Evolutionary conservation across 2,113 vertebrate species (phyloP).

Genomic region (Dendrocopos noguchii): DNA sequence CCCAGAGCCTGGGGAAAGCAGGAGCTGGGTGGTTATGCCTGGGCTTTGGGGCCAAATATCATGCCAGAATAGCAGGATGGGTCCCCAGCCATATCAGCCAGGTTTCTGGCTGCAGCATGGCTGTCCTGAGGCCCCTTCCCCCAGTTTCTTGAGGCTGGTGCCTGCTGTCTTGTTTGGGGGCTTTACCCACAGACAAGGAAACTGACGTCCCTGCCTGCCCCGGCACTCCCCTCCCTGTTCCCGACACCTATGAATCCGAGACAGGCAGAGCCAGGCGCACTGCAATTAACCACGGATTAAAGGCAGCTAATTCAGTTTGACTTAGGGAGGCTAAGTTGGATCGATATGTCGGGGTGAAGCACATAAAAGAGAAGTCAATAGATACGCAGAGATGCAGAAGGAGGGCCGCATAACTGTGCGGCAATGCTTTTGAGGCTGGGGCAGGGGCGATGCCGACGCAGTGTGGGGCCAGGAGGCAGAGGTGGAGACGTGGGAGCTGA

Average conservation of each 20-base stretch:
- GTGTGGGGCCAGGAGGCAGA: background rate
- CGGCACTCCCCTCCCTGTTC: background rate
- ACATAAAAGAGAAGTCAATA: background rate
- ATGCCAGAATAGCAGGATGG: background rate
- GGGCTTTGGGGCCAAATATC: background rate
- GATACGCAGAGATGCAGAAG: background rate
- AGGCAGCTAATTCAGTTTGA: conserved; percentile 56
- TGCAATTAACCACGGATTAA: conserved; percentile 41
- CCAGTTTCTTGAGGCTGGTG: background rate
- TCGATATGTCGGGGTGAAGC: conserved; percentile 6
- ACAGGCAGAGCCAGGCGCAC: background rate
- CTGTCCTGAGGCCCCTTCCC: background rate
- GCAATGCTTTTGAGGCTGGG: background rate
- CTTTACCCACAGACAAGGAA: background rate
- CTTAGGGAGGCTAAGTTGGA: background rate
- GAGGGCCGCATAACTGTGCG: accelerated
- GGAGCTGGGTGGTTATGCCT: background rate
- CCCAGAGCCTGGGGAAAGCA: background rate
- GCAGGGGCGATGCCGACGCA: accelerated
- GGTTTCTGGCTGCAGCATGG: background rate
- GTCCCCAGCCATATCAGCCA: accelerated
- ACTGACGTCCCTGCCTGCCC: background rate
- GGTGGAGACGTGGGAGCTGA: accelerated
- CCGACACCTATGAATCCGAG: background rate
- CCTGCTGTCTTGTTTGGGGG: background rate